Conservation (phyloP, 2,113 vertebrate species). For the Lutjanus erythropterus region DNA sequence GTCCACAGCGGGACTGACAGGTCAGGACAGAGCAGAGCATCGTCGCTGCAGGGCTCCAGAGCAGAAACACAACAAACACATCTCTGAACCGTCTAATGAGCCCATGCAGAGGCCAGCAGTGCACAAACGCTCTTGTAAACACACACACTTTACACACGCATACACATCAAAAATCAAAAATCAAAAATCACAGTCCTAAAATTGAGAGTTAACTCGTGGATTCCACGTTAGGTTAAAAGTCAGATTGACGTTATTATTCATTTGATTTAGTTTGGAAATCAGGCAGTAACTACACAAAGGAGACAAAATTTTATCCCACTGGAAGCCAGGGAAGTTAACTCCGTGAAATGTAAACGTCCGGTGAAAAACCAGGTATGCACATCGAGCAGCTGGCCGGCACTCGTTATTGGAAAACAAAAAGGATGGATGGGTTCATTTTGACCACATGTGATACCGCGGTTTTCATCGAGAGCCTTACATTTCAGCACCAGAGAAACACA, state of each 20-base stretch:
- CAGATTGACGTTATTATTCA: not conserved
- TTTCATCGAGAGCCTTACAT: conserved; percentile 74
- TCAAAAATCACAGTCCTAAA: conserved; percentile 69
- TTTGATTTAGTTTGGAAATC: conserved; percentile 25
- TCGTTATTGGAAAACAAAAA: conserved; percentile 55
- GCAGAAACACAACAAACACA: conserved; percentile 66
- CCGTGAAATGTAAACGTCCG: conserved; percentile 76
- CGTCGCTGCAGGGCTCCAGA: conserved; percentile 64
- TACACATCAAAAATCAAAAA: too few relatives aligned
- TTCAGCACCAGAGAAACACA: conserved; percentile 68
- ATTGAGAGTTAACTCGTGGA: conserved; percentile 78
- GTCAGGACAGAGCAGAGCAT: conserved; percentile 62
- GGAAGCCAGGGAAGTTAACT: conserved; percentile 80
- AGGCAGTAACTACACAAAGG: conserved; percentile 5
- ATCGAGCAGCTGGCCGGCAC: conserved; percentile 62
- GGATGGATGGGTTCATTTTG: conserved; percentile 69
- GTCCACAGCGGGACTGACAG: conserved; percentile 69
- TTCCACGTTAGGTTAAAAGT: conserved; percentile 57
- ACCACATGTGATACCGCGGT: conserved; percentile 73
- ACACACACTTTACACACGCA: conserved; percentile 55
- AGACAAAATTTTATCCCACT: conserved; percentile 10
- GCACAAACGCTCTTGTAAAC: conserved; percentile 63
- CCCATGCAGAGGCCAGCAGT: conserved; percentile 79
- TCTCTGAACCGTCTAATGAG: conserved; percentile 66
- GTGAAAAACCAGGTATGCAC: conserved; percentile 75